Evolutionary conservation across 2,797 vertebrate species (phyloP), one percentile per base, ranked within the genome.

Genomic region (Triplophysa yarkandensis): DNA sequence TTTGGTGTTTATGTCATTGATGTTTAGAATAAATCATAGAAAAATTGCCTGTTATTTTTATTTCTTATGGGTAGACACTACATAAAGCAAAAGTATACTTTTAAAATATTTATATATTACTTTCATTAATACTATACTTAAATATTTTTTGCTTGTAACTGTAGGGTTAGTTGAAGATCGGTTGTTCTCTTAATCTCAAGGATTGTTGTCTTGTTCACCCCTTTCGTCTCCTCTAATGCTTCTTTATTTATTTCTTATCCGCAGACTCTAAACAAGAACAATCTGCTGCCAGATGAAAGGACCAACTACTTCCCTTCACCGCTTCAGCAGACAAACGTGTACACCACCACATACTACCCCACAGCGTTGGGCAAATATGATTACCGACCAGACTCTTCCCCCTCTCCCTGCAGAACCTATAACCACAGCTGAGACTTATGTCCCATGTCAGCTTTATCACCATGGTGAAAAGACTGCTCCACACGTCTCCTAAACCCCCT

Each of bases 201-300:
- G 52, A 52, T 17, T 52, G 13, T 52, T 41, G 34, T 60, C n/a
- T 55, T 14, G 60, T 19, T 61, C 17, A 41, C 9, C 19, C 13
- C 19, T 63, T 41, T 71, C 54, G 21, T 16, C 32, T 60, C 39
- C 16, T 48, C 17, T 64, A 58, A 71, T 27, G 74, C 43, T 85
- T 10, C 23, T 58, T 30, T 60, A 4, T 55, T 34, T 65, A n/a
- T 46, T 44, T 71, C 46, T 36, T 54, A 16, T 28, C 86, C 88
- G 19, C 89, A 99, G 97, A 98, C 97, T 1, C 90, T 99, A 88
- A 99, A 98, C 91, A 99, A 99, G 89, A 99, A 98, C 88, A 99
- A 98, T 88, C 88, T 99, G 84, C 92, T 96, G 69, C 96, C 97
- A 0, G 97, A 99, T 4, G 97, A 98, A 85, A 91, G 96, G 83